Conservation (phyloP, 2,797 vertebrate species). For the Vipera latastei region DNA sequence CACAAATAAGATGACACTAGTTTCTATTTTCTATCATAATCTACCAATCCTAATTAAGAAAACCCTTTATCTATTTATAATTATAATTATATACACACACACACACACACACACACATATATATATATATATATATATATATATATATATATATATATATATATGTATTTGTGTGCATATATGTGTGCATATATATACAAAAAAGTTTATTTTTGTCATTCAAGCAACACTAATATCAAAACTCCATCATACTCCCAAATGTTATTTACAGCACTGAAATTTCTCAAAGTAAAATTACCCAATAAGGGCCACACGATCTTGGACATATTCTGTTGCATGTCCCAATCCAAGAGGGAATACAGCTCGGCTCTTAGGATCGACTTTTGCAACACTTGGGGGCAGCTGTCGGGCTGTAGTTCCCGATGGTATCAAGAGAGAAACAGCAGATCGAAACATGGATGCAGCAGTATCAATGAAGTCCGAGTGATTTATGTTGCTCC, state of each 20-base stretch:
- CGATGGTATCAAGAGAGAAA: slow-evolving; percentile 84
- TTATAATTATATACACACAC: background rate
- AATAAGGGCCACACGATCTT: slow-evolving; percentile 88
- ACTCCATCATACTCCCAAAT: background rate
- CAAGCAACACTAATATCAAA: background rate
- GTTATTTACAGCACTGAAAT: background rate
- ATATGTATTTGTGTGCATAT: no score
- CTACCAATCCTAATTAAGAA: background rate
- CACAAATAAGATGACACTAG: background rate
- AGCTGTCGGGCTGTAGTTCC: slow-evolving; percentile 87
- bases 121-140: no score
- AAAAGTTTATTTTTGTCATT: fast-evolving
- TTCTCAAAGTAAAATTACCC: slow-evolving; percentile 75
- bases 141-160: no score
- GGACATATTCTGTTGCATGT: slow-evolving; percentile 89
- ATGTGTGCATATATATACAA: no score
- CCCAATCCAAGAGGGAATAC: slow-evolving; percentile 91
- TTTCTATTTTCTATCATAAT: background rate
- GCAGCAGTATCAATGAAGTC: slow-evolving; percentile 87
- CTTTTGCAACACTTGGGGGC: slow-evolving; percentile 87
- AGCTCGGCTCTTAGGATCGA: slow-evolving; percentile 84
- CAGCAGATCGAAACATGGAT: slow-evolving; percentile 78
- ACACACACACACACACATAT: no score
- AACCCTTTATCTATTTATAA: background rate
- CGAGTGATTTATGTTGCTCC: slow-evolving; percentile 91